Percentiles rank a stretch among this genome's conserved stretches.
Evolutionary conservation across 2,888 invertebrate species (phyloP).

Genomic region (Rhamnusium bicolor): DNA sequence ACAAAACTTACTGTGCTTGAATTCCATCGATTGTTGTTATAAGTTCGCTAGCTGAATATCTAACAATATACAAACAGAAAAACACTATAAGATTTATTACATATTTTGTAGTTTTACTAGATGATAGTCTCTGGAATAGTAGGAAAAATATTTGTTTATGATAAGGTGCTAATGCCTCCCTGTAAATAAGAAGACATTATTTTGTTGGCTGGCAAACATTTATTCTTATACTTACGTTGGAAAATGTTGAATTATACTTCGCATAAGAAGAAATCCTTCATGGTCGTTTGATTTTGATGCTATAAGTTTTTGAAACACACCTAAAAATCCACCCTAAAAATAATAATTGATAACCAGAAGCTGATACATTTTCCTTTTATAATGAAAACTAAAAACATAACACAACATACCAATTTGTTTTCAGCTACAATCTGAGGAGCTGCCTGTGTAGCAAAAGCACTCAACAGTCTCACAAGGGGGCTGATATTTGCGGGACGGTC

Average conservation of each 20-base stretch:
- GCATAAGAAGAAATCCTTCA: constrained; percentile 94
- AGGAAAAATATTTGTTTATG: constrained; percentile 91
- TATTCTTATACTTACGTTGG: constrained; percentile 77
- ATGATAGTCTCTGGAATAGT: constrained; percentile 93
- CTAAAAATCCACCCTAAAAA: constrained; percentile 84
- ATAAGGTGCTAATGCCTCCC: constrained; percentile 82
- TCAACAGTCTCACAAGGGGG: constrained; percentile 92
- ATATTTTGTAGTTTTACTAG: constrained; percentile 96
- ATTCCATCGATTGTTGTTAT: constrained; percentile 88
- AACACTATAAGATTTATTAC: constrained; percentile 93
- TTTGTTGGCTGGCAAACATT: constrained; percentile 30
- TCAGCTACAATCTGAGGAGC: constrained; percentile 79
- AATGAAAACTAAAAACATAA: background rate
- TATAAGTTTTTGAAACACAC: constrained; percentile 96
- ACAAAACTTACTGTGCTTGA: constrained; percentile 81
- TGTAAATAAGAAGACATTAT: constrained; percentile 65
- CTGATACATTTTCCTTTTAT: too few species aligned
- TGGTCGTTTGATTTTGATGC: constrained; percentile 96
- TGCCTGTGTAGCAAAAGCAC: constrained; percentile 87
- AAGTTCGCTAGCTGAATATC: constrained; percentile 83
- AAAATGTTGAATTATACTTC: constrained; percentile 87
- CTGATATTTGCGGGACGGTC: constrained; percentile 94
- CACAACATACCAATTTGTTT: constrained; percentile 78
- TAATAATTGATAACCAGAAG: constrained; percentile 13
- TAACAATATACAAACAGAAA: constrained; percentile 88